Evolutionary conservation across 2,888 invertebrate genomes (phyloP), one percentile per base, ranked within the genome.

Genomic region (Pachycephus smyrnensis): DNA sequence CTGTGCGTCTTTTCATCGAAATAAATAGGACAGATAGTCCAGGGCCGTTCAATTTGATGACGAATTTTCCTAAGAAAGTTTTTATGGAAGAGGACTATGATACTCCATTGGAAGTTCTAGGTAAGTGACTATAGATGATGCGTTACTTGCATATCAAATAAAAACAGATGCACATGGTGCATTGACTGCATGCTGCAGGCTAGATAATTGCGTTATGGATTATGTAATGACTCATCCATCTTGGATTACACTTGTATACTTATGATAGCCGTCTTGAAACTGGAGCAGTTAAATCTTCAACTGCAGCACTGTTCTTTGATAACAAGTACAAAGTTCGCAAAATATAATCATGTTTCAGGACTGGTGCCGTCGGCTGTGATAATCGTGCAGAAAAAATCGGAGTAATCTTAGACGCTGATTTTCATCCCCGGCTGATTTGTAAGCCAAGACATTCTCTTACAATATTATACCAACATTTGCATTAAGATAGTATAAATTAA

Each of bases 1-100:
- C 98, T 12, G 98, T 99, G 40, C 94, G 98, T 89, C 92, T 98
- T 69, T 99, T 94, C 92, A 94, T 99, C 75, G 95, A 97, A 92
- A 94, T 98, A 93, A 96, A 98, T 87, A 94, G 97, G 76, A 94
- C 95, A 71, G 96, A 96, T 86, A 94, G 94, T 12, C 92, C 93
- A 0, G 93, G 92, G 73, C 92, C 94, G 9, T 98, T 98, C 92
- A 95, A 95, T 77, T 92, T 99, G 84, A 97, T 98, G 96, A 98
- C 98, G 3, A 95, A 94, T 88, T 99, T 98, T 92, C 98, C 99
- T 11, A 95, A 95, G 88, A 97, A 96, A 92, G 94, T 98, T 76
- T 99, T 98, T 90, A 93, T 94, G 1, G 94, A 93, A 15, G 97
- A 97, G 4, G 98, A 99, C 90, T 98, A 97, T 92, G 96, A 97